These are phyloP conservation scores for Osmoderma eremita DNA, from an alignment of 2,888 invertebrate genomes.

Conservation along the genomic window DNA sequence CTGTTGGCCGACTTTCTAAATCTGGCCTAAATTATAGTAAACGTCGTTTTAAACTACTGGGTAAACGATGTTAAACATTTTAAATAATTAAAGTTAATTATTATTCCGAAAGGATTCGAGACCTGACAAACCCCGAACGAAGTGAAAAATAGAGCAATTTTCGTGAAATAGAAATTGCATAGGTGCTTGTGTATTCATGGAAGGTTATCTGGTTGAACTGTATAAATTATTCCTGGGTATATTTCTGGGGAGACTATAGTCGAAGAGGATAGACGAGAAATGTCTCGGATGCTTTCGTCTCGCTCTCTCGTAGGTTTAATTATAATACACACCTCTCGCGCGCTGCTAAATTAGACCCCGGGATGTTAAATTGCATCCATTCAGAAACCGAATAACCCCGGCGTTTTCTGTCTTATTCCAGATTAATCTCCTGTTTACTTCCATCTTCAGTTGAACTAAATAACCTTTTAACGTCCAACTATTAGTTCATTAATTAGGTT, in stretches of 20 bases:
- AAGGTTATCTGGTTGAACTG: slow-evolving; percentile 43
- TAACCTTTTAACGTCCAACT: slow-evolving; percentile 41
- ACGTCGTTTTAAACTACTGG: slow-evolving; percentile 21
- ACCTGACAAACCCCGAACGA: slow-evolving; percentile 31
- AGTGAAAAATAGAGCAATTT: slow-evolving; percentile 44
- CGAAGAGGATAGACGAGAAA: slow-evolving; percentile 35
- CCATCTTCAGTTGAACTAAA: slow-evolving; percentile 32
- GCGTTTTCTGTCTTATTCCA: slow-evolving; percentile 47
- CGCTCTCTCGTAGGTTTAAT: slow-evolving; percentile 41
- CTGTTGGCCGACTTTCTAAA: neutral
- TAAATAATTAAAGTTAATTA: slow-evolving; percentile 42
- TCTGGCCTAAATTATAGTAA: slow-evolving; percentile 14
- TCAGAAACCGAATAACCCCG: slow-evolving; percentile 45
- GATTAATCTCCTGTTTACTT: slow-evolving; percentile 45
- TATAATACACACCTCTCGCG: slow-evolving; percentile 44
- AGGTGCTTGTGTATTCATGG: slow-evolving; percentile 44
- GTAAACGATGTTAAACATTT: slow-evolving; percentile 38
- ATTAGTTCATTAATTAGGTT: slow-evolving; percentile 43
- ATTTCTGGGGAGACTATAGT: slow-evolving; percentile 39
- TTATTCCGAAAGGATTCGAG: slow-evolving; percentile 41
- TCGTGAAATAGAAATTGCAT: slow-evolving; percentile 40
- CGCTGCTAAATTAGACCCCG: slow-evolving; percentile 43
- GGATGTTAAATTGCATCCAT: slow-evolving; percentile 47
- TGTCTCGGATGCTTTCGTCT: slow-evolving; percentile 28
- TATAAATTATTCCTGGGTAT: slow-evolving; percentile 44